Evolutionary conservation across 2,113 vertebrate species (phyloP).

Genomic region (human): GRCh38 chr9:82922001-82922500

Average conservation of each 20-base stretch:
- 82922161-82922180: not conserved
- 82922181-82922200: not conserved
- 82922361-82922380: slow-evolving; percentile 78
- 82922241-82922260: not conserved
- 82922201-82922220: not conserved
- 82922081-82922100: not conserved
- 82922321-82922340: slow-evolving; percentile 62
- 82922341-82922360: slow-evolving; percentile 72
- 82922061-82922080: not conserved
- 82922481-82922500: not conserved
- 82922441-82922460: slow-evolving; percentile 15
- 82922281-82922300: slow-evolving; percentile 42
- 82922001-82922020: not conserved
- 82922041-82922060: not conserved
- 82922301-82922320: slow-evolving; percentile 57
- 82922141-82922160: not conserved
- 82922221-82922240: not conserved
- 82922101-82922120: not conserved
- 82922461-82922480: slow-evolving; percentile 4
- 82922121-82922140: not conserved
- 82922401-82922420: slow-evolving; percentile 54
- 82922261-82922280: slow-evolving; percentile 58
- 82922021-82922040: not conserved
- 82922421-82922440: slow-evolving; percentile 58
- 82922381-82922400: slow-evolving; percentile 66